Evolutionary conservation across 2,797 vertebrate species (phyloP), one percentile per base, ranked within the genome.

Genomic region (Notoglanidium macrostoma): DNA sequence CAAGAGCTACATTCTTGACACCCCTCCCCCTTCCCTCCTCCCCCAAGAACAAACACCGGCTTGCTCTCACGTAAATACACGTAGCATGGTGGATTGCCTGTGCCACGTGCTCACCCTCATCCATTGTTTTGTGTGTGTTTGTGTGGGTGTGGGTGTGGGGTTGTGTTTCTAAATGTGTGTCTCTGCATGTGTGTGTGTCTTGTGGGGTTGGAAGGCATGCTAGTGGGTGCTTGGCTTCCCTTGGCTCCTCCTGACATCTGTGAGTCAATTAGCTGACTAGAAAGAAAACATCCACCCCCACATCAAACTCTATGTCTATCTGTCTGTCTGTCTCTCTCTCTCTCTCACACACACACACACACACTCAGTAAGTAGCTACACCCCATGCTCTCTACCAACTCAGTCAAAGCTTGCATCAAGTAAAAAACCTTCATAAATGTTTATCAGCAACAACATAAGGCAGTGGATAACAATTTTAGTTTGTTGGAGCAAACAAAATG

Each of bases 181-280:
- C 65, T 88, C 55, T 73, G 63, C 82, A 35, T 15, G 73, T 87
- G 72, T 55, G 32, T 83, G 80, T 55, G 82, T 79, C 83, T 90
- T 87, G 83, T 44, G 23, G 51, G 73, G 78, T 68, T 87, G 86
- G 61, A 82, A 78, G 67, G 82, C 82, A 67, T 87, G 83, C 85
- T 85, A 82, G 81, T 87, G 82, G 57, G 86, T 80, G 67, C 77
- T 84, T 61, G 57, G 54, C 76, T 87, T 80, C 78, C 74, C 89
- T 73, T 59, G 84, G 83, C 85, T 90, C 76, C 86, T 88, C 77
- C 84, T 90, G 85, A 91, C 89, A 90, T 95, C 94, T 96, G 95
- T 94, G 95, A 95, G 94, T 96, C 95, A 96, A 96, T 96, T 96
- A 96, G 94, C 92, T 95, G 94, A 95, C 93, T 94, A 94, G 92